Percentiles rank a stretch among this genome's conserved stretches.
Evolutionary conservation across 1,140 invertebrate genomes (phyloP).

Genomic region (Brachionus calyciflorus): DNA sequence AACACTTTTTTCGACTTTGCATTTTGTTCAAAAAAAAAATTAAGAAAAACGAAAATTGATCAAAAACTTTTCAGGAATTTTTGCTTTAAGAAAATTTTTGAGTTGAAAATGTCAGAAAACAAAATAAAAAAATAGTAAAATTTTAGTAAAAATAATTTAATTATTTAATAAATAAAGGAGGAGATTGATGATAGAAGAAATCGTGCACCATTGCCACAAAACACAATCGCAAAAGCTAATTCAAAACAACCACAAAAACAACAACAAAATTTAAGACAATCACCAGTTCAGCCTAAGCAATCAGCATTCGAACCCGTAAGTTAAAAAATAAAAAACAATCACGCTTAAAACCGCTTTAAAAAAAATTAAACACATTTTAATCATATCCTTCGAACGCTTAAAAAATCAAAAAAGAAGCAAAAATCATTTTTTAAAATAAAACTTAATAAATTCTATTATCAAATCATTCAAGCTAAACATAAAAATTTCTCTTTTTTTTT

Average conservation of each 20-base stretch:
- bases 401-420: too few species aligned
- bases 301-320: slow-evolving; percentile 12
- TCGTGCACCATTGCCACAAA: background rate
- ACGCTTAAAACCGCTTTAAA: background rate
- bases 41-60: too few species aligned
- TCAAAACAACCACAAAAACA: slow-evolving; percentile 34
- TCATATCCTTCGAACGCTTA: too few species aligned
- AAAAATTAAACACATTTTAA: slow-evolving; percentile 33
- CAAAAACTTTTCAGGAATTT: too few species aligned
- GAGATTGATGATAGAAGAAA: background rate
- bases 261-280: background rate
- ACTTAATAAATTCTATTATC: too few species aligned
- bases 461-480: slow-evolving; percentile 34
- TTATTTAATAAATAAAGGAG: background rate
- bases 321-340: slow-evolving; percentile 2
- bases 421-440: too few species aligned
- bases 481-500: slow-evolving; percentile 20
- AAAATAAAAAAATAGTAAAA: too few species aligned
- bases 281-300: background rate
- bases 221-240: slow-evolving; percentile 2
- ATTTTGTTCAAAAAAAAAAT: too few species aligned
- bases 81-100: too few species aligned
- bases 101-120: too few species aligned
- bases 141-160: too few species aligned
- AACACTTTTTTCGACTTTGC: too few species aligned